These are phyloP conservation scores for Crotophaga sulcirostris DNA, from an alignment of 2,113 vertebrate genomes.

Conservation along the genomic window DNA sequence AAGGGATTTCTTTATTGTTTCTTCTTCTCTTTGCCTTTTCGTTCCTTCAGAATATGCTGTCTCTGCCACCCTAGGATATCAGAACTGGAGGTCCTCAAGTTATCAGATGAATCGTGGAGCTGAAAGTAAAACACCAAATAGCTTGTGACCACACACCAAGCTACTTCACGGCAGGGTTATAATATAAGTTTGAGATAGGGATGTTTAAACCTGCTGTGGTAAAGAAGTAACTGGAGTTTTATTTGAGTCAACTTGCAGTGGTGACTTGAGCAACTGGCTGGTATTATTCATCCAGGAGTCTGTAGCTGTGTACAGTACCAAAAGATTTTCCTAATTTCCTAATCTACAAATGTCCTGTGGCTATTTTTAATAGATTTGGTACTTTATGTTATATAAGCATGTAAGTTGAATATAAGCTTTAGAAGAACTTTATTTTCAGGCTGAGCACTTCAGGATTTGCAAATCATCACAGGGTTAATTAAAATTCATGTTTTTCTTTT, in stretches of 20 bases:
- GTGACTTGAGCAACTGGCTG: not conserved
- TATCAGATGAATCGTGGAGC: not conserved
- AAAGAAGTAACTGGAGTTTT: not conserved
- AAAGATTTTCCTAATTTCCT: not conserved
- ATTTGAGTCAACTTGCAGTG: not conserved
- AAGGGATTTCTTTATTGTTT: not conserved
- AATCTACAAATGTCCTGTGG: not conserved
- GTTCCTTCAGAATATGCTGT: not conserved
- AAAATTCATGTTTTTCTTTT: not conserved
- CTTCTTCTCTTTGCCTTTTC: not conserved
- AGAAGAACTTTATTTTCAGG: not conserved
- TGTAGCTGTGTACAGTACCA: not conserved
- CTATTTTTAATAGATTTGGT: not conserved
- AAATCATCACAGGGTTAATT: slow-evolving; percentile 5
- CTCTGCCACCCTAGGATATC: not conserved
- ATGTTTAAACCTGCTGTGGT: not conserved
- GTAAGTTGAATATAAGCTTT: not conserved
- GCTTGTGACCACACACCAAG: not conserved
- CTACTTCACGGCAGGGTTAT: not conserved
- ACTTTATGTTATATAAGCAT: not conserved
- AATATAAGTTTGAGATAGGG: not conserved
- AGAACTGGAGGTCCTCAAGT: not conserved
- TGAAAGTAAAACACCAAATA: not conserved
- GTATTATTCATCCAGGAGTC: not conserved
- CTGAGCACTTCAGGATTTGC: not conserved